Base-by-base conservation (phyloP, 2,113 vertebrate genomes). In the Lipophrys pholis region DNA sequence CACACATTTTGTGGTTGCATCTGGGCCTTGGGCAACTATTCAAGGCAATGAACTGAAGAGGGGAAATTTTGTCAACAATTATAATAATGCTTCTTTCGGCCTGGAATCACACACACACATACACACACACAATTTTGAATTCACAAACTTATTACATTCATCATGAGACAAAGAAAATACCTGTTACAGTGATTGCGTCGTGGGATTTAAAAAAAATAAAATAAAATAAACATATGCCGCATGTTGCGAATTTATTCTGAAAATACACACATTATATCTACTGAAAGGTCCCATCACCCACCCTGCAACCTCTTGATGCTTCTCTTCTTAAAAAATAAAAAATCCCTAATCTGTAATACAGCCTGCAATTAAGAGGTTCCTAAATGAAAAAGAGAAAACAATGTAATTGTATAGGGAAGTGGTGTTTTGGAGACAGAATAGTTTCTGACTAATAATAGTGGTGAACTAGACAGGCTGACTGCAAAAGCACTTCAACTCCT, bases 21-120 rank as follows among this genome's bases (percentile, higher is more conserved):
- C 58, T 8, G 79, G 5, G 84, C 86, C 86, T 36, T 5, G 30
- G 80, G 89, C 86, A 73, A 53, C 45, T 57, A 35, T 78, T 75
- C 63, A 50, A 82, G 69, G 69, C 71, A 71, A 82, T 61, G 55
- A 51, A 56, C 46, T 60, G 8, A 54, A 69, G 65, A 84, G 14
- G 16, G 64, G 52, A 73, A 87, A 78, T 78, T 70, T 67, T 73
- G 53, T 66, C 64, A 73, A 53, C 77, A 65, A 67, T 82, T 69
- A 67, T 52, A 50, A 67, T 42, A 56, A 35, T 76, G 12, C 41
- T 53, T 69, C 11, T 62, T 55, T 74, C 61, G 2, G 42, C 39
- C 43, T n/a, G n/a, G n/a, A n/a, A n/a, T n/a, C 21, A 30, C 21
- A 30, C 35, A 60, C 49, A 50, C 21, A 30, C 35, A 60, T 42